A percentile compares a stretch with the other conserved stretches of the same genome.
These are phyloP conservation scores for Drosophila bifasciata DNA, from an alignment of 1,140 invertebrate genomes.

Conservation along the genomic window DNA sequence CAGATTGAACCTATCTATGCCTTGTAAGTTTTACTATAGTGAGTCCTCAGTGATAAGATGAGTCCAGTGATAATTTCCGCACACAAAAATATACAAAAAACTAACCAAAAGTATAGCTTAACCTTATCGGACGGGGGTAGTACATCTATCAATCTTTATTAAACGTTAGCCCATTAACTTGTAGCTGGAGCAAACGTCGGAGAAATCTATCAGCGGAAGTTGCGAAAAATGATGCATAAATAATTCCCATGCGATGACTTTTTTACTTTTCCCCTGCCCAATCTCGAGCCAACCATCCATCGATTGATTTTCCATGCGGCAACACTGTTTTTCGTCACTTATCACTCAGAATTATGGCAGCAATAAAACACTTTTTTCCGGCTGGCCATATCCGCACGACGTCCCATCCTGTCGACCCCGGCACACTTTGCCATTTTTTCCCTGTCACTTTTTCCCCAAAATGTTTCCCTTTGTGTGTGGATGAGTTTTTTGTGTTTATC, in stretches of 20 bases:
- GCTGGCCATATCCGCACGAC: constrained; percentile 42
- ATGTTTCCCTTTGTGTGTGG: constrained; percentile 41
- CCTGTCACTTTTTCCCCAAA: constrained; percentile 71
- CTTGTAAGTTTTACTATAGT: too few species aligned
- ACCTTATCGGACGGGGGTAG: constrained; percentile 24
- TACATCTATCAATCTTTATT: constrained; percentile 76
- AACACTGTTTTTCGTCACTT: constrained; percentile 76
- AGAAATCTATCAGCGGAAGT: constrained; percentile 59
- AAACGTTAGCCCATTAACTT: constrained; percentile 74
- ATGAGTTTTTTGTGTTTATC: constrained; percentile 69
- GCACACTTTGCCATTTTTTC: constrained; percentile 82
- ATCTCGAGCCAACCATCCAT: constrained; percentile 40
- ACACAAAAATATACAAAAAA: background rate
- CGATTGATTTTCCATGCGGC: constrained; percentile 69
- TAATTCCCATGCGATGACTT: constrained; percentile 54
- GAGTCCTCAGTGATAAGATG: too few species aligned
- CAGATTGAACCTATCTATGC: too few species aligned
- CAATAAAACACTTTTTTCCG: constrained; percentile 81
- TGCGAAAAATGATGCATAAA: constrained; percentile 72
- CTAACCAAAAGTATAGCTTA: constrained; percentile 28
- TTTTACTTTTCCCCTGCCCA: constrained; percentile 34
- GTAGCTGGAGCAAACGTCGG: constrained; percentile 43
- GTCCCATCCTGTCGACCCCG: constrained; percentile 57
- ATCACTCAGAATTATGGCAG: constrained; percentile 82
- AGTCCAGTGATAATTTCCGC: background rate